Evolutionary conservation across 2,888 invertebrate genomes (phyloP), one percentile per base, ranked within the genome.

Genomic region (Cyaniris semiargus): DNA sequence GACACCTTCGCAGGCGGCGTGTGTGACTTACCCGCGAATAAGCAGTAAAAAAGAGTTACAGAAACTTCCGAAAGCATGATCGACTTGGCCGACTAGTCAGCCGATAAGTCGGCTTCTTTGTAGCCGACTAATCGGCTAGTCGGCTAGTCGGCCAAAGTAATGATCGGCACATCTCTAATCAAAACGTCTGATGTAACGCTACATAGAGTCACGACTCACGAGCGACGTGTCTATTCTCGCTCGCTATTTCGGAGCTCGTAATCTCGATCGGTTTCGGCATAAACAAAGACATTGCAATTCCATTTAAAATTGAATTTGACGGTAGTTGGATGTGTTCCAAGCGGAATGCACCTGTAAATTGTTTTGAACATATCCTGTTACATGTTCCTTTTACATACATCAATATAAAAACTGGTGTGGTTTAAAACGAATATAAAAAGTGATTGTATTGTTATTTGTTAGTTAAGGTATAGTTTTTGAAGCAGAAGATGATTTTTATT

Each of bases 241-340:
- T 15, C 15, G 66, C 74, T 74, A 74, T 74, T 74, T 74, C 18
- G 2, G 72, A 38, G 23, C 38, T 74, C 74, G 74, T 74, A 23
- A 74, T 74, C n/a, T 38, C 38, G 72, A 74, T 48, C 74, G 53
- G 27, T 7, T 53, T 72, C 72, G 77, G 60, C 60, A 75, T 66
- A 78, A 79, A 76, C 76, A 76, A 76, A 76, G 78, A 60, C 79
- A 79, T 77, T 27, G 74, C 77, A 75, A 75, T 77, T 76, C 71
- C 74, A 77, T 76, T 78, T 75, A 70, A 78, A 74, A 74, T 74
- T 74, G 23, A 74, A 74, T 77, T 77, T 75, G 77, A 76, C 76
- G 76, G 75, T 71, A 70, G n/a, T 79, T 80, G 79, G 79, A 79
- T 58, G 71, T 77, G 78, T 77, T 78, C 79, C 78, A 80, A 76